phyloP scores from a whole-genome alignment of 92 coral and sea anemone genomes.

The Pocillopora grandis region DNA sequence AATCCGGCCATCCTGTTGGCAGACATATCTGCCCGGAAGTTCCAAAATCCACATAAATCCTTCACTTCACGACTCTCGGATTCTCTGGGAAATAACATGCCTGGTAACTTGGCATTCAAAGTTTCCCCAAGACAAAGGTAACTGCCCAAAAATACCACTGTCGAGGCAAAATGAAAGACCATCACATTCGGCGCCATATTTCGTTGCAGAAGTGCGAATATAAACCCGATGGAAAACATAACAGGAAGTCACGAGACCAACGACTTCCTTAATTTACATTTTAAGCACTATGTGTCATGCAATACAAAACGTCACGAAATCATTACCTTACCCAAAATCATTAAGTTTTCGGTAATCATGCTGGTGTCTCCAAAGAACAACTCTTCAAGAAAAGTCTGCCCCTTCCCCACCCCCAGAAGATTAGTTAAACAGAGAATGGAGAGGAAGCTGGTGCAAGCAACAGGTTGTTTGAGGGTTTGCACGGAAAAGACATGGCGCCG shows the following conservation, averaged over 20 bases:
- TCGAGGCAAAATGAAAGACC: neutral
- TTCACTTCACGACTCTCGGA: conserved; percentile 94
- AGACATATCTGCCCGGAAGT: conserved; percentile 85
- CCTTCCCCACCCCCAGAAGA: conserved; percentile 6
- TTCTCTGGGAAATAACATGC: conserved; percentile 89
- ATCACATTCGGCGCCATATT: neutral
- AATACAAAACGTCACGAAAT: too few relatives aligned
- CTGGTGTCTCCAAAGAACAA: too few relatives aligned
- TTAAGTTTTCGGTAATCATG: too few relatives aligned
- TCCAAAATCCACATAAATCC: conserved; percentile 90
- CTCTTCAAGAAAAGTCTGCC: neutral
- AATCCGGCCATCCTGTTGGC: conserved; percentile 76
- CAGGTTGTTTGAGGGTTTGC: conserved; percentile 23
- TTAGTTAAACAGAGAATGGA: neutral
- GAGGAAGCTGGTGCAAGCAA: conserved; percentile 22
- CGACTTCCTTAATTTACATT: too few relatives aligned
- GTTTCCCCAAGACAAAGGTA: neutral
- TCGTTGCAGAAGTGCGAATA: neutral
- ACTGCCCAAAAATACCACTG: neutral
- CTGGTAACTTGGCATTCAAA: conserved; percentile 36
- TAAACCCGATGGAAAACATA: too few relatives aligned
- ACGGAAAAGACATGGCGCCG: conserved; percentile 20
- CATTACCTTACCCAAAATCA: too few relatives aligned
- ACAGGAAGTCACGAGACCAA: too few relatives aligned
- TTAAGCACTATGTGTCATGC: too few relatives aligned